A percentile compares a stretch with the other conserved stretches of the same genome.
Conservation (phyloP, 2,888 invertebrate genomes). For the Epirrhoe tristata region DNA sequence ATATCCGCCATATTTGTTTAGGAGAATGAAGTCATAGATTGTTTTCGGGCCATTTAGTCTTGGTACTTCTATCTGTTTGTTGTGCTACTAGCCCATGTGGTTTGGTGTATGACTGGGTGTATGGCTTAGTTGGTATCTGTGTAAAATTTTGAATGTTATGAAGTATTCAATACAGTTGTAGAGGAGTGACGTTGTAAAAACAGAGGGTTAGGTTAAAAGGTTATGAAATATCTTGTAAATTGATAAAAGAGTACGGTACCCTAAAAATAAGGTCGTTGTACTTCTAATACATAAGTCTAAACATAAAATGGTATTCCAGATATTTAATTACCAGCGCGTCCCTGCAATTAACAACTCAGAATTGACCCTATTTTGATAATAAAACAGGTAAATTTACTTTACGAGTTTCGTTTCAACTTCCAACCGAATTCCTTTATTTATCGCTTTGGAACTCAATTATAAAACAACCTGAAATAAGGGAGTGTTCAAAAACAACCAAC, state of each 20-base stretch:
- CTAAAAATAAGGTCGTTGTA: not conserved
- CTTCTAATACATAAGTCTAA: not conserved
- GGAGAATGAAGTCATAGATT: conserved; percentile 40
- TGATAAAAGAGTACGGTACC: too few relatives aligned
- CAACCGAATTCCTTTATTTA: conserved; percentile 44
- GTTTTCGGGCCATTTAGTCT: conserved; percentile 27
- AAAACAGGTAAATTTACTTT: conserved; percentile 49
- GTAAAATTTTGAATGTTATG: not conserved
- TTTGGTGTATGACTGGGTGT: not conserved
- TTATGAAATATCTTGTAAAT: too few relatives aligned
- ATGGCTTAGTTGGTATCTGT: not conserved
- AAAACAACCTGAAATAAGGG: conserved; percentile 38
- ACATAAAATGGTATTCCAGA: conserved; percentile 19
- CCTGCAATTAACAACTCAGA: conserved; percentile 38
- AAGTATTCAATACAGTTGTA: not conserved
- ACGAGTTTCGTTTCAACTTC: conserved; percentile 44
- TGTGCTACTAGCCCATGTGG: not conserved
- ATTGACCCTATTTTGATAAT: conserved; percentile 40
- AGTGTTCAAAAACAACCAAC: conserved; percentile 28
- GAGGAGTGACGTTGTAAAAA: not conserved
- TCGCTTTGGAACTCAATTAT: conserved; percentile 45
- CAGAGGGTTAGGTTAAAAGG: not conserved
- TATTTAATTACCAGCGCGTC: conserved; percentile 38
- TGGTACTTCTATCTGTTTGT: conserved; percentile 16
- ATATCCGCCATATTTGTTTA: conserved; percentile 54